phyloP scores from a whole-genome alignment of 2,113 vertebrate species.

The Acanthisitta chloris region DNA sequence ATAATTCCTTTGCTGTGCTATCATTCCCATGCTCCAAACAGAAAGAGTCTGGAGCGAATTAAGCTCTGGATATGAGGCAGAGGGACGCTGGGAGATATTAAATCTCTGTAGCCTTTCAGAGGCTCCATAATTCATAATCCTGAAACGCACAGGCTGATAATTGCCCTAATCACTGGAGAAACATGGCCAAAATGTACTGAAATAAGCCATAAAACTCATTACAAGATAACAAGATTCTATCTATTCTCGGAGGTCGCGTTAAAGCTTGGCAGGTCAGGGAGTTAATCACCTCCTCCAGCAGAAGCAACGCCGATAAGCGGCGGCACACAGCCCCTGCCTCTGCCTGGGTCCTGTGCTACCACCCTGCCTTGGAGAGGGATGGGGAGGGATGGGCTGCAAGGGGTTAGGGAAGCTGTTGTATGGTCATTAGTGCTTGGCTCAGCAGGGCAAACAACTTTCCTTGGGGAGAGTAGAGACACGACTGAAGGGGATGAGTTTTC shows the following conservation, averaged over 20 bases:
- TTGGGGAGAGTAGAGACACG: background rate
- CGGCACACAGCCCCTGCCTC: background rate
- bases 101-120: constrained; percentile 40
- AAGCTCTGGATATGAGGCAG: background rate
- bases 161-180: constrained; percentile 77
- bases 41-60: background rate
- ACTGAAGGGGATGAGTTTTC: background rate
- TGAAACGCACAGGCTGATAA: constrained; percentile 71
- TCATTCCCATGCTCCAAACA: background rate
- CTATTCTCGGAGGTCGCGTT: constrained; percentile 73
- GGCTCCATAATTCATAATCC: constrained; percentile 75
- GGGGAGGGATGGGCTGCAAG: fast-evolving
- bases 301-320: constrained; percentile 11
- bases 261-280: constrained; percentile 68
- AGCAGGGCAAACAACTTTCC: background rate
- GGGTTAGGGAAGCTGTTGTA: fast-evolving
- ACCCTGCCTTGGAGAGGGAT: background rate
- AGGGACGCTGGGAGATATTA: constrained; percentile 12
- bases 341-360: background rate
- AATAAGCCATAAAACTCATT: constrained; percentile 81
- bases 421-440: fast-evolving
- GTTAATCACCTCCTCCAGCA: constrained; percentile 72
- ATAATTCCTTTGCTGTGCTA: background rate
- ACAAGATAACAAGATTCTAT: constrained; percentile 81
- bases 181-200: constrained; percentile 74